Base-by-base conservation (phyloP, 2,797 vertebrate genomes). In the Enteromius radiatus region DNA sequence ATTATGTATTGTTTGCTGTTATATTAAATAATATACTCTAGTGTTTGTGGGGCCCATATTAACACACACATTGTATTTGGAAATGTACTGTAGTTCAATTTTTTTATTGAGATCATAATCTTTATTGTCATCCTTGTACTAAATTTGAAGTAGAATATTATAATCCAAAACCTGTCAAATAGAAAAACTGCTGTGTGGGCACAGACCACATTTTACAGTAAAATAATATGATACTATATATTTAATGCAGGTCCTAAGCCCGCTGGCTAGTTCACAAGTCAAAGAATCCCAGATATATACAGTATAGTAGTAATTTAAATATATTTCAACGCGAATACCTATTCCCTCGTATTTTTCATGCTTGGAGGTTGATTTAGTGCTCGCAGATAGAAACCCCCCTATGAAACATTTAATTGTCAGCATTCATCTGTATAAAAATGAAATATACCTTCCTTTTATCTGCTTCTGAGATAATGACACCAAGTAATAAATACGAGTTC, bases 391-490 rank as follows among this genome's bases (percentile, higher is more conserved):
- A 63, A 52, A 36, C 69, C 45, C 49, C 43, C 19, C 63, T 79
- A n/a, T 45, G 69, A 68, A 78, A 49, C 41, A 21, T 82, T 82
- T 75, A 75, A 75, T 75, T 79, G 61, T 70, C 74, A 54, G 52
- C 76, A 82, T 85, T 70, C 38, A 67, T 83, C 70, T 76, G 63
- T 75, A 85, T 83, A 70, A 85, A 79, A 79, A 76, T 63, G 84
- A 85, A 64, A 79, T 45, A 54, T 59, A 59, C 23, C 26, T 23
- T 49, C 5, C 68, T 79, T 68, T 85, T 75, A 85, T 79, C 47
- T 74, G 68, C 61, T 78, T 67, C 59, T 85, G 45, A 47, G 80
- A 78, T 79, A 78, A 82, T 78, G 69, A 78, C 76, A 68, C 75
- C 49, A 36, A 78, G 76, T 85, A 79, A 82, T 82, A 81, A 85